These are phyloP conservation scores for Lacerta bilineata DNA, from an alignment of 2,797 vertebrate genomes.

Conservation along the genomic window DNA sequence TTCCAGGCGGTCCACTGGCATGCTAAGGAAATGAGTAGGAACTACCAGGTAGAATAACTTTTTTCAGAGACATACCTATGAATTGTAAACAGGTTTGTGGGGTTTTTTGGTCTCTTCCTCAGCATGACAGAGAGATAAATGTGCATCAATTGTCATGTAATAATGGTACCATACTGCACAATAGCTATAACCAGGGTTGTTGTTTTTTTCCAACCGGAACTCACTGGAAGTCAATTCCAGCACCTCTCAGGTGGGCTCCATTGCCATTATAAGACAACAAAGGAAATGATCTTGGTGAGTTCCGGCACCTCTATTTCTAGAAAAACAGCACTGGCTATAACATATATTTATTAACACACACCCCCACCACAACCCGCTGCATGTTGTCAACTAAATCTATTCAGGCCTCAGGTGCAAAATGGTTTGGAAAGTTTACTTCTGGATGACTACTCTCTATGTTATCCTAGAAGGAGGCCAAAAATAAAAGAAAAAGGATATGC, in stretches of 20 bases:
- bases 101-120: neutral
- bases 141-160: fast-evolving
- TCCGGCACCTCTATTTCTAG: too few relatives aligned
- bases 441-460: neutral
- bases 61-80: constrained; percentile 1
- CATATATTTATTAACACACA: too few relatives aligned
- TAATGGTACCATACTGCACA: neutral
- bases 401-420: neutral
- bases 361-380: too few relatives aligned
- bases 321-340: too few relatives aligned
- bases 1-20: constrained; percentile 42
- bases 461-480: neutral
- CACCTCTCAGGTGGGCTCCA: too few relatives aligned
- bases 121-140: neutral
- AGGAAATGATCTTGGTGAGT: too few relatives aligned
- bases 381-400: neutral
- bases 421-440: neutral
- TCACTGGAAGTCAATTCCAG: too few relatives aligned
- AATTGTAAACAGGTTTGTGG: neutral
- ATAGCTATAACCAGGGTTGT: neutral
- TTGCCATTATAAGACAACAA: too few relatives aligned
- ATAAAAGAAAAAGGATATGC: neutral
- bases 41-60: constrained; percentile 10
- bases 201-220: too few relatives aligned
- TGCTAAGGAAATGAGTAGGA: constrained; percentile 43